A percentile compares a stretch with the other conserved stretches of the same genome.
phyloP scores from a whole-genome alignment of 2,888 invertebrate genomes.

The Noctuana brunneofusca region DNA sequence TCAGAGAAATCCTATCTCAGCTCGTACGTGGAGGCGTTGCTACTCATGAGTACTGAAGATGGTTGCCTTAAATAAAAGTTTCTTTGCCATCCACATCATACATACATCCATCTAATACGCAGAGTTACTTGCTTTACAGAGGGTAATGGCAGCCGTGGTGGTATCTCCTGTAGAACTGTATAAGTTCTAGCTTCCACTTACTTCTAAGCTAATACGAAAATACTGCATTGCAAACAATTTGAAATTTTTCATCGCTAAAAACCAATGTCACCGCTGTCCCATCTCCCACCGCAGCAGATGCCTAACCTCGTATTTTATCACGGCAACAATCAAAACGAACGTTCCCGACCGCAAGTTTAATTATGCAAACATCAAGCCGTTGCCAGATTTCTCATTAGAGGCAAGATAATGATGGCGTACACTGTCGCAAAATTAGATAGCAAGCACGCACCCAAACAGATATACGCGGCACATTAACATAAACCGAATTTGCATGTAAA shows the following conservation, averaged over 20 bases:
- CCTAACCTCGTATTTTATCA: conserved; percentile 74
- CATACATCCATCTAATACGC: too few relatives aligned
- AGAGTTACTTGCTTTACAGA: too few relatives aligned
- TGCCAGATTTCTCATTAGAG: conserved; percentile 83
- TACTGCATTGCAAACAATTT: background rate
- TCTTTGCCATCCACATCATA: too few relatives aligned
- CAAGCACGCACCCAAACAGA: conserved; percentile 83
- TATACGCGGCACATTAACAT: conserved; percentile 83
- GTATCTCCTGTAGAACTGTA: too few relatives aligned
- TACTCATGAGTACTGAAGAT: too few relatives aligned
- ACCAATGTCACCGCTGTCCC: background rate
- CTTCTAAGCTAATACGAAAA: background rate
- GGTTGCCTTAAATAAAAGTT: too few relatives aligned
- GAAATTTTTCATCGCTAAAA: background rate
- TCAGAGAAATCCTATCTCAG: too few relatives aligned
- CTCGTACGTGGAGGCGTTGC: too few relatives aligned
- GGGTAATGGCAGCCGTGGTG: too few relatives aligned
- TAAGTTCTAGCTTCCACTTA: too few relatives aligned
- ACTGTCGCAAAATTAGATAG: conserved; percentile 83
- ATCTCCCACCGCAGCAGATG: conserved; percentile 44
- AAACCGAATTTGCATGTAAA: conserved; percentile 85
- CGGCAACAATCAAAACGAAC: conserved; percentile 78
- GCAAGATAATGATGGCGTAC: conserved; percentile 82
- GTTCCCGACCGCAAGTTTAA: conserved; percentile 76
- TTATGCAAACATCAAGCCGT: conserved; percentile 83